These are phyloP conservation scores for Heterochromis multidens DNA, from an alignment of 2,113 vertebrate genomes.

Conservation along the genomic window DNA sequence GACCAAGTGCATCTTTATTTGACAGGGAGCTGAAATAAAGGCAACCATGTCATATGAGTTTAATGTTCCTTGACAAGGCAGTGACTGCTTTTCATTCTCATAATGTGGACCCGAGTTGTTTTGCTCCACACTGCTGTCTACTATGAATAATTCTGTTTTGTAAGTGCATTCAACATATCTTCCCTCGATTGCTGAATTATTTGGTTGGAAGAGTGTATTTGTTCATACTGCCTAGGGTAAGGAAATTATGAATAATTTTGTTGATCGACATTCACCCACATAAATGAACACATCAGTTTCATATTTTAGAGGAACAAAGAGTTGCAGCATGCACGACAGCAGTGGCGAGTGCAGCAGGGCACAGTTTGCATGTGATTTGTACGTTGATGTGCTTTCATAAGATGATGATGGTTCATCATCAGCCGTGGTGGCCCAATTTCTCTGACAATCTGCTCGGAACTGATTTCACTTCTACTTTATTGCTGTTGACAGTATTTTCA, in stretches of 20 bases:
- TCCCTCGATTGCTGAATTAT: slow-evolving; percentile 42
- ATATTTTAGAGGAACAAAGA: background rate
- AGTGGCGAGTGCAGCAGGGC: background rate
- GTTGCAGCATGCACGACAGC: background rate
- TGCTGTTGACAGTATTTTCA: slow-evolving; percentile 17
- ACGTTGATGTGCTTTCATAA: background rate
- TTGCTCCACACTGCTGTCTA: slow-evolving; percentile 20
- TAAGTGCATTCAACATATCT: slow-evolving; percentile 32
- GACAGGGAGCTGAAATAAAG: slow-evolving; percentile 51
- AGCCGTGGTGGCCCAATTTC: background rate
- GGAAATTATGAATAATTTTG: slow-evolving; percentile 47
- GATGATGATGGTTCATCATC: background rate
- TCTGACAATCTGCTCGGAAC: background rate
- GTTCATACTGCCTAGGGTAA: slow-evolving; percentile 30
- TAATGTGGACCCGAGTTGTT: slow-evolving; percentile 44
- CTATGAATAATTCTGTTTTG: slow-evolving; percentile 54
- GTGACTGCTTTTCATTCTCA: slow-evolving; percentile 43
- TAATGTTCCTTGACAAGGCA: slow-evolving; percentile 49
- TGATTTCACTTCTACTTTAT: slow-evolving; percentile 4
- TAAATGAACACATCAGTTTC: slow-evolving; percentile 37
- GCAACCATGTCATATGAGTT: slow-evolving; percentile 26
- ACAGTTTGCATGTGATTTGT: background rate
- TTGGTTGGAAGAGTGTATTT: slow-evolving; percentile 52
- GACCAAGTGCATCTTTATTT: slow-evolving; percentile 39
- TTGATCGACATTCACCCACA: slow-evolving; percentile 33